phyloP scores from a whole-genome alignment of 1,140 invertebrate species.

The Eurosta solidaginis region DNA sequence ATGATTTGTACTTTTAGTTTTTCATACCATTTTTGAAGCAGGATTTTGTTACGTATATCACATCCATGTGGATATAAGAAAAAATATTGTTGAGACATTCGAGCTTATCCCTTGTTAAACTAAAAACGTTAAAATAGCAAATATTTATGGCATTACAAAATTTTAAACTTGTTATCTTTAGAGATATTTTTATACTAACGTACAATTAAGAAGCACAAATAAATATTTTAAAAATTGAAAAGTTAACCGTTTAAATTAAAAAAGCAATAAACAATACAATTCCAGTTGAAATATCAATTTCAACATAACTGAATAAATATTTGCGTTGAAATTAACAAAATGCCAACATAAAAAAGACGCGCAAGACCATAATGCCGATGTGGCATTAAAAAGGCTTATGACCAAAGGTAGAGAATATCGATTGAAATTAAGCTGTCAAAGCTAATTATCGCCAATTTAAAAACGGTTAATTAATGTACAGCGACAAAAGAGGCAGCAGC shows the following conservation, averaged over 20 bases:
- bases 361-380: too few relatives aligned
- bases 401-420: not conserved
- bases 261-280: not conserved
- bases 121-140: too few relatives aligned
- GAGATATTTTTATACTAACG: too few relatives aligned
- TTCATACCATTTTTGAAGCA: too few relatives aligned
- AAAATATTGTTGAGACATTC: too few relatives aligned
- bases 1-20: too few relatives aligned
- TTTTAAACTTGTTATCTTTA: too few relatives aligned
- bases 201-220: not conserved
- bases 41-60: too few relatives aligned
- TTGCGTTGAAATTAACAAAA: not conserved
- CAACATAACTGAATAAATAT: not conserved
- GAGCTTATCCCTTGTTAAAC: too few relatives aligned
- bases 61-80: too few relatives aligned
- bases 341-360: too few relatives aligned
- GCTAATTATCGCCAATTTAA: conserved; percentile 53
- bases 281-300: conserved; percentile 1
- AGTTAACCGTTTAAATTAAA: not conserved
- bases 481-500: conserved; percentile 34
- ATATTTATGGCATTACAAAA: too few relatives aligned
- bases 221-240: not conserved
- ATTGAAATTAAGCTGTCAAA: conserved; percentile 7
- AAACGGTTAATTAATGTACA: conserved; percentile 59
- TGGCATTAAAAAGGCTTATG: not conserved